phyloP scores from a whole-genome alignment of 2,797 vertebrate genomes.

The Clarias laeviceps region DNA sequence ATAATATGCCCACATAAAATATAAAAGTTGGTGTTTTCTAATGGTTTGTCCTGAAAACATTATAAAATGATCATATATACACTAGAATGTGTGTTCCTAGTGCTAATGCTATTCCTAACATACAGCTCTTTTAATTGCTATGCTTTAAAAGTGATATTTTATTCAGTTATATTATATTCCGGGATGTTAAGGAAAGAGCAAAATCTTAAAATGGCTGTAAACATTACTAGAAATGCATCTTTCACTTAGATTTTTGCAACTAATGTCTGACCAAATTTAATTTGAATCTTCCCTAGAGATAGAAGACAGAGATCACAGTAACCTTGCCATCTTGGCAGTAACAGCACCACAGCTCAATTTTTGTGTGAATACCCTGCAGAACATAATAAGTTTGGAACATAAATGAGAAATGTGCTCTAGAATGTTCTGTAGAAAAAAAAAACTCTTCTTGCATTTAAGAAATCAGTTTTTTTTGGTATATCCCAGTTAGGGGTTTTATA shows the following conservation, averaged over 20 bases:
- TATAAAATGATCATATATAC: too few species aligned
- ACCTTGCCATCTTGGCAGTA: constrained; percentile 31
- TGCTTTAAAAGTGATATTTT: neutral
- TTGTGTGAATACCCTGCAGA: neutral
- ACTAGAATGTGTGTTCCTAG: neutral
- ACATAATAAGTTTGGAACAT: neutral
- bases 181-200: neutral
- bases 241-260: neutral
- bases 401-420: neutral
- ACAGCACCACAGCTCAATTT: neutral
- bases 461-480: too few species aligned
- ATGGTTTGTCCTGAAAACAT: neutral
- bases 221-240: neutral
- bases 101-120: neutral
- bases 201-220: neutral
- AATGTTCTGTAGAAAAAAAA: neutral
- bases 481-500: neutral
- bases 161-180: neutral
- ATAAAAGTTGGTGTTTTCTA: neutral
- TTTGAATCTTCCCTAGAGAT: neutral
- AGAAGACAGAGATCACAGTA: constrained; percentile 34
- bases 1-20: neutral
- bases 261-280: neutral
- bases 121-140: neutral
- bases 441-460: neutral